Conservation (phyloP, 2,113 vertebrate genomes). For the Psettodes erumei region DNA sequence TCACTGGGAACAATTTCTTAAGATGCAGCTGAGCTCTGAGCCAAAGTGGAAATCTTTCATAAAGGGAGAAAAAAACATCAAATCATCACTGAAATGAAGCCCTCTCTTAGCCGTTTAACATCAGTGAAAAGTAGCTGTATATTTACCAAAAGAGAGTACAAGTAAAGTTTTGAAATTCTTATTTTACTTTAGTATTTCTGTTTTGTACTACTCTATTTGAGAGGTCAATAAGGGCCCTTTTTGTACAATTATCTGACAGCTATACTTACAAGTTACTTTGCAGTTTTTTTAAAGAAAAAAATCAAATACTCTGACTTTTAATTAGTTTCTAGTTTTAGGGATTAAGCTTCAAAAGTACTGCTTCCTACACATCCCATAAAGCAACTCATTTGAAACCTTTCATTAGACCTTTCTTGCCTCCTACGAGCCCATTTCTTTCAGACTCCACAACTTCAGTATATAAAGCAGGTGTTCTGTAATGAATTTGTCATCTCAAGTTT, state of each 20-base stretch:
- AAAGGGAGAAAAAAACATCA: conserved; percentile 9
- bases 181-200: not conserved
- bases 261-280: no score
- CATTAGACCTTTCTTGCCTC: no score
- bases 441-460: not conserved
- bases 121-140: not conserved
- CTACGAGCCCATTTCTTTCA: not conserved
- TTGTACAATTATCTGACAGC: no score
- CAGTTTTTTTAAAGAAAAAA: no score
- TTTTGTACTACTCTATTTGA: no score
- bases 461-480: no score
- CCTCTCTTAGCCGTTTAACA: not conserved
- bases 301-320: no score
- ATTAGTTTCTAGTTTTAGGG: not conserved
- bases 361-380: conserved; percentile 8
- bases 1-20: conserved; percentile 48
- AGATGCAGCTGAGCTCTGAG: conserved; percentile 48
- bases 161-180: no score
- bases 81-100: conserved; percentile 1
- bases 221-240: no score
- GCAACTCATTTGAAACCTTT: not conserved
- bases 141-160: no score
- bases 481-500: no score
- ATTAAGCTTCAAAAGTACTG: not conserved
- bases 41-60: conserved; percentile 46